phyloP scores from a whole-genome alignment of 2,888 invertebrate species.

The Stegana nigrithorax region DNA sequence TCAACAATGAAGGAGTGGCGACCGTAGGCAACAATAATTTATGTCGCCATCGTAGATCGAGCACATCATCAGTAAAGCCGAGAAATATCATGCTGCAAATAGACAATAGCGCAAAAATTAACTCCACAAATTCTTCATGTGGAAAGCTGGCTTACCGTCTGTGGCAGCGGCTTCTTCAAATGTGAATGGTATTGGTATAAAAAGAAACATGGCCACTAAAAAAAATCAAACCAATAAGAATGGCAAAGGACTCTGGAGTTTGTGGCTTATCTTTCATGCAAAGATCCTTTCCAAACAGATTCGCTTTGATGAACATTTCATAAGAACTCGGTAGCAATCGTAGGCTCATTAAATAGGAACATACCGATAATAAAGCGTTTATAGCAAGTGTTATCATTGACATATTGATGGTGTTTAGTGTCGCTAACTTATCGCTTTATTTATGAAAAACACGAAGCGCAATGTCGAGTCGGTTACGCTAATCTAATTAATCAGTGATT shows the following conservation, averaged over 20 bases:
- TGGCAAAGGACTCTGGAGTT: slow-evolving; percentile 97
- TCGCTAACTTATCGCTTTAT: no score
- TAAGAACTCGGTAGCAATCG: slow-evolving; percentile 82
- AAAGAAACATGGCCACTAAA: slow-evolving; percentile 91
- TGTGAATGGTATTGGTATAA: slow-evolving; percentile 95
- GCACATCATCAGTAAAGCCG: slow-evolving; percentile 98
- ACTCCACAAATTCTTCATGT: slow-evolving; percentile 94
- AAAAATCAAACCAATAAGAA: slow-evolving; percentile 95
- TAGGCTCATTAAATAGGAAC: slow-evolving; percentile 78
- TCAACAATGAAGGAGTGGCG: slow-evolving; percentile 93
- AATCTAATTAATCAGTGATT: not conserved
- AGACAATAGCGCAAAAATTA: slow-evolving; percentile 92
- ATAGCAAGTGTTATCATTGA: slow-evolving; percentile 70
- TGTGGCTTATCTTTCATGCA: slow-evolving; percentile 84
- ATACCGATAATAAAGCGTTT: slow-evolving; percentile 75
- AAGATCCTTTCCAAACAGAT: slow-evolving; percentile 89
- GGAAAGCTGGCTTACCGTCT: slow-evolving; percentile 78
- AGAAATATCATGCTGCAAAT: slow-evolving; percentile 98
- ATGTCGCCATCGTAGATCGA: slow-evolving; percentile 96
- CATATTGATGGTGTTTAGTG: no score
- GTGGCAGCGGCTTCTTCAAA: slow-evolving; percentile 71
- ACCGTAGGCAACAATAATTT: slow-evolving; percentile 96
- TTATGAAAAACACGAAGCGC: no score
- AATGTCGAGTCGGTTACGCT: no score
- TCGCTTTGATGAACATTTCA: slow-evolving; percentile 89